Evolutionary conservation across 2,888 invertebrate genomes (phyloP).

Genomic region (Leptinotarsa peninsularis): DNA sequence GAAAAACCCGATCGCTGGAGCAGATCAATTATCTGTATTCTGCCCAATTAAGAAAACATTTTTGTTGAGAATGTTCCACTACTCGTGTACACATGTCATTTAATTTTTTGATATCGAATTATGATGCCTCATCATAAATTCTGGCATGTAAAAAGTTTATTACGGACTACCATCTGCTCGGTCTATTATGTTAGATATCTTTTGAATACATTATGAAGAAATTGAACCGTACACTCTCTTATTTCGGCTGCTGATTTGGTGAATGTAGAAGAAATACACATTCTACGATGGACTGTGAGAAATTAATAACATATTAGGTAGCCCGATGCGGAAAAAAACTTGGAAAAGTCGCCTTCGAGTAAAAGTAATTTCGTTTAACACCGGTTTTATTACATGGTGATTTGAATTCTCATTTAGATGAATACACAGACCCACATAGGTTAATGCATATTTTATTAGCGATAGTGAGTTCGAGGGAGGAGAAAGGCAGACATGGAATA

Average conservation of each 20-base stretch:
- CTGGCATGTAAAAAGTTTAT: conserved; percentile 30
- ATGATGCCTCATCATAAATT: conserved; percentile 32
- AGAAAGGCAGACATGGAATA: too few species aligned
- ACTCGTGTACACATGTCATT: conserved; percentile 24
- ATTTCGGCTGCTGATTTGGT: conserved; percentile 15
- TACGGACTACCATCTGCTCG: conserved; percentile 30
- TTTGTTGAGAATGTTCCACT: conserved; percentile 13
- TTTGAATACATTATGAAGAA: conserved; percentile 31
- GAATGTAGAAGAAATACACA: conserved; percentile 2
- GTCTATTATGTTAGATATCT: conserved; percentile 27
- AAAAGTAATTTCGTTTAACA: conserved; percentile 5
- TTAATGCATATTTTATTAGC: too few species aligned
- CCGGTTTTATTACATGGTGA: background rate
- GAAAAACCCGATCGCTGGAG: conserved; percentile 38
- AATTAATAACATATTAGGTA: conserved; percentile 8
- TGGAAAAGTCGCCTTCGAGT: conserved; percentile 1
- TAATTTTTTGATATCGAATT: conserved; percentile 30
- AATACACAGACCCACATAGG: too few species aligned
- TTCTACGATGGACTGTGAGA: background rate
- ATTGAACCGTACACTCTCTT: conserved; percentile 20
- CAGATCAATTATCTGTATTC: conserved; percentile 36
- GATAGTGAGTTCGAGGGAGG: too few species aligned
- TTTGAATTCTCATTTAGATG: too few species aligned
- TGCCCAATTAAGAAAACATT: conserved; percentile 31
- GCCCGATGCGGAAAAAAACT: background rate